phyloP scores from a whole-genome alignment of 2,888 invertebrate species.

The Hybos culiciformis region DNA sequence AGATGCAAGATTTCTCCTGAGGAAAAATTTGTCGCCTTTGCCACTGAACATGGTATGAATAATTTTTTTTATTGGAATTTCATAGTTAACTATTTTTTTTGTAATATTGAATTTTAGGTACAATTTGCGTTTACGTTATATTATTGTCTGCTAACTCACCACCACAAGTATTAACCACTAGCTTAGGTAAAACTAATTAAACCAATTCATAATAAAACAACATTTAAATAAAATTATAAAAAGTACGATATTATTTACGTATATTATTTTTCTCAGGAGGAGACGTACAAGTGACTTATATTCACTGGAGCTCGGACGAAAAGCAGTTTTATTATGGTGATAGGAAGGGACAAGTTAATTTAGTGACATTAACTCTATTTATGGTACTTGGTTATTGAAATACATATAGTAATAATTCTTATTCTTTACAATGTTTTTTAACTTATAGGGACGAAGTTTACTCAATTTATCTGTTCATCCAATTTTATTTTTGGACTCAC shows the following conservation, averaged over 20 bases:
- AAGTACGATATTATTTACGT: too few relatives aligned
- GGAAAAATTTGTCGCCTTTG: conserved; percentile 58
- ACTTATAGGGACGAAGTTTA: conserved; percentile 54
- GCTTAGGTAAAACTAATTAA: too few relatives aligned
- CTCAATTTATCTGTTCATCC: conserved; percentile 60
- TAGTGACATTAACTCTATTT: conserved; percentile 52
- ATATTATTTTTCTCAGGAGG: too few relatives aligned
- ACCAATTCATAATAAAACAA: too few relatives aligned
- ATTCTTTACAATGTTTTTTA: background rate
- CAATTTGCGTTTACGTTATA: conserved; percentile 48
- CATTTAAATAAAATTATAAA: too few relatives aligned
- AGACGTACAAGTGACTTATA: conserved; percentile 28
- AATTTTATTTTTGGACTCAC: conserved; percentile 61
- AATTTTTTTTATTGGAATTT: too few relatives aligned
- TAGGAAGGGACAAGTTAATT: conserved; percentile 58
- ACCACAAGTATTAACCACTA: conserved; percentile 31
- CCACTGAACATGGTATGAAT: conserved; percentile 54
- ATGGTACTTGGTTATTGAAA: too few relatives aligned
- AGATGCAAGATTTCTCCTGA: conserved; percentile 49
- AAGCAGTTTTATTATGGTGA: conserved; percentile 63
- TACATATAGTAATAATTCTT: too few relatives aligned
- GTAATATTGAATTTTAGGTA: too few relatives aligned
- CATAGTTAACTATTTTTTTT: too few relatives aligned
- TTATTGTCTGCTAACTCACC: conserved; percentile 36
- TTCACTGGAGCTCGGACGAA: conserved; percentile 47